Base-by-base conservation (phyloP, 2,797 vertebrate species). In the Pangasius mekongensis region DNA sequence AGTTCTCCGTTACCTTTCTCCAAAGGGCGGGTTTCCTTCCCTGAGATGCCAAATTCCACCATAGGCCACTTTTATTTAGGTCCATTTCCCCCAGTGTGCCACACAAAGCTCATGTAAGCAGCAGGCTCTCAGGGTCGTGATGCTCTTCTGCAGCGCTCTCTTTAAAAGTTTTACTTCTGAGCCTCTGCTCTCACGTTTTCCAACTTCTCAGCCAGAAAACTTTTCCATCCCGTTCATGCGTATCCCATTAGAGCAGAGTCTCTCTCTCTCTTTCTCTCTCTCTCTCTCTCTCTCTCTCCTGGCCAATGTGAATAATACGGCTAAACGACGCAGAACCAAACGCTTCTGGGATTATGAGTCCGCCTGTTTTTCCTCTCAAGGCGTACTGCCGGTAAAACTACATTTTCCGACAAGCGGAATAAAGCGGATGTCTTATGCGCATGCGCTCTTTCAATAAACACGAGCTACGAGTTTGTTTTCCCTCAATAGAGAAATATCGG, bases 231-330 rank as follows among this genome's bases (percentile, higher is more conserved):
- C 27, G 86, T 93, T 93, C 91, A 87, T 47, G 92, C 92, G 93
- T 91, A 88, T 95, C 93, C 93, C 91, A 92, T 92, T 89, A 93
- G 86, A 90, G 58, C 74, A 33, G 89, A 89, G 77, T 76, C 85
- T 74, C 83, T 69, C 89, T 80, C 88, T 77, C 84, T 86, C 80
- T 86, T 58, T 62, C 82, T 36, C 36, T 73, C 69, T 83, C 86
- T 80, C 87, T 58, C 89, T 85, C 86, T 78, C 84, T 88, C 77
- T 86, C 83, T 81, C 85, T 78, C 84, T 71, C 85, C 85, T 76
- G 49, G 30, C 49, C 76, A 54, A 20, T 3, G n/a, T 78, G 76
- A 30, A 69, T 73, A 71, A 60, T n/a, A 36, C 66, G 80, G 69
- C 27, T 43, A 71, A 88, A 88, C 76, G 85, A 86, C 87, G n/a